phyloP scores from a whole-genome alignment of 2,113 vertebrate species.

The Gallinago media region DNA sequence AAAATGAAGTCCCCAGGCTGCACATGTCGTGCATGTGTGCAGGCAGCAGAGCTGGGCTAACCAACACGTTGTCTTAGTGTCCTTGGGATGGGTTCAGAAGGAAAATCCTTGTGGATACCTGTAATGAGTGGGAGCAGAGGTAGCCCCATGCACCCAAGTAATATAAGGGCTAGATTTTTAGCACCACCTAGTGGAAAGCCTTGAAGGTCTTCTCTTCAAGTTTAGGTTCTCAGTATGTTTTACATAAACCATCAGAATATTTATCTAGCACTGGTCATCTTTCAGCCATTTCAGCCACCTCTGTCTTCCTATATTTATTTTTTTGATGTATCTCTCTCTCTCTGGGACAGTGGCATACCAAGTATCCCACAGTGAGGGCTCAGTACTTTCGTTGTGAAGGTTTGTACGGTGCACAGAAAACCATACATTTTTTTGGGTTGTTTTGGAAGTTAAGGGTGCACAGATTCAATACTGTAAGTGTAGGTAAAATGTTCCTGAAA shows the following conservation, averaged over 20 bases:
- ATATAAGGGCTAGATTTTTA: background rate
- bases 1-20: background rate
- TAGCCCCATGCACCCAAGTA: rapidly evolving
- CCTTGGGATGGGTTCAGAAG: background rate
- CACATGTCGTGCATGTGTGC: background rate
- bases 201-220: background rate
- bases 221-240: background rate
- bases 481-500: background rate
- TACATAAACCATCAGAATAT: background rate
- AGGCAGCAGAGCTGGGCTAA: background rate
- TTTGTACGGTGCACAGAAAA: background rate
- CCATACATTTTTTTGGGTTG: rapidly evolving
- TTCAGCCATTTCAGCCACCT: background rate
- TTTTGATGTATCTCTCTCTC: background rate
- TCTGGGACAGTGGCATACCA: background rate
- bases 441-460: background rate
- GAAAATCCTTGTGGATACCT: rapidly evolving
- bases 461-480: background rate
- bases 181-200: background rate
- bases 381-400: background rate
- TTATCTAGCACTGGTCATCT: background rate
- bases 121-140: rapidly evolving
- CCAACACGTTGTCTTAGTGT: background rate
- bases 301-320: background rate
- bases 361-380: background rate